phyloP scores from a whole-genome alignment of 2,113 vertebrate genomes.

The Larimichthys crocea region DNA sequence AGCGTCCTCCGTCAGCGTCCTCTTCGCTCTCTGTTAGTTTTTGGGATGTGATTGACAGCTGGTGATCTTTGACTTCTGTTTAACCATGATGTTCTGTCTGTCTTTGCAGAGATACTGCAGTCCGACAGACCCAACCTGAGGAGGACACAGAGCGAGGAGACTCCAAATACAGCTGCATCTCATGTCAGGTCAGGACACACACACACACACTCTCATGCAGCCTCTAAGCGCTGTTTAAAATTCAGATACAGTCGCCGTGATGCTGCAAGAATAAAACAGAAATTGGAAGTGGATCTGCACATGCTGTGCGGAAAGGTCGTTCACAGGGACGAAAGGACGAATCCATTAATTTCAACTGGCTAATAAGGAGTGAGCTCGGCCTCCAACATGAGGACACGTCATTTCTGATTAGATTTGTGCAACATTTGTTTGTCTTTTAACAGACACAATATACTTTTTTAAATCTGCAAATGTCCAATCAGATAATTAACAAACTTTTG shows the following conservation, averaged over 20 bases:
- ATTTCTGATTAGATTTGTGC: neutral
- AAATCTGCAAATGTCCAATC: neutral
- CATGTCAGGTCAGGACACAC: conserved; percentile 60
- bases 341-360: too few relatives aligned
- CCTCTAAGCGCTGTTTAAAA: neutral
- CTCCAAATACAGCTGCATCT: conserved; percentile 44
- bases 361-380: neutral
- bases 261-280: neutral
- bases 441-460: neutral
- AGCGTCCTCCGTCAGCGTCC: too few relatives aligned
- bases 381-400: neutral
- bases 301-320: neutral
- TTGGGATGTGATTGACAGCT: too few relatives aligned
- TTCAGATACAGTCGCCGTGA: neutral
- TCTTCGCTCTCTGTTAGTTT: too few relatives aligned
- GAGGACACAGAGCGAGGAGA: conserved; percentile 59
- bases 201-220: neutral
- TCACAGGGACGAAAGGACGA: neutral
- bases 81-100: conserved; percentile 17
- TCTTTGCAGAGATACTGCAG: conserved; percentile 79
- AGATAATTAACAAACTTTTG: neutral
- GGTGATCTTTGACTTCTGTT: neutral
- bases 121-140: conserved; percentile 76
- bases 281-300: neutral
- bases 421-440: neutral